phyloP scores from a whole-genome alignment of 2,888 invertebrate genomes.

The Cybosia mesomella region DNA sequence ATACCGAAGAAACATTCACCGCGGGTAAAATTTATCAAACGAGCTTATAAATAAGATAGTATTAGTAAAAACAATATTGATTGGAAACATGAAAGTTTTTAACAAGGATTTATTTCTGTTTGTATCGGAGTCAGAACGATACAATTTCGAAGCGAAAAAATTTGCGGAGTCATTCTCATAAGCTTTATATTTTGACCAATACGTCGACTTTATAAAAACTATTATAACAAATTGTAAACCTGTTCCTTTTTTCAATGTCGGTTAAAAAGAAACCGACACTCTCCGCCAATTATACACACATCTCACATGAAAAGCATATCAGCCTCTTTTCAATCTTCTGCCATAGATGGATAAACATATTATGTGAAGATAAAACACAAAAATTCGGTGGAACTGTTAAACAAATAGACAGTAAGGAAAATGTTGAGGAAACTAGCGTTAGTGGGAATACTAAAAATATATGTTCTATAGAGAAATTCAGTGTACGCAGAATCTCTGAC shows the following conservation, averaged over 20 bases:
- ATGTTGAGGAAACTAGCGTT: slow-evolving; percentile 34
- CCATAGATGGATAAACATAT: slow-evolving; percentile 13
- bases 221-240: too few species aligned
- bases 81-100: too few species aligned
- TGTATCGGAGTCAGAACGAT: too few species aligned
- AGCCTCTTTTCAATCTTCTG: slow-evolving; percentile 6
- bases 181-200: too few species aligned
- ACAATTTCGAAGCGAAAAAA: too few species aligned
- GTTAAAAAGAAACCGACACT: background rate
- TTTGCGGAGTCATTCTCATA: too few species aligned
- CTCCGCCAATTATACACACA: background rate
- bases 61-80: too few species aligned
- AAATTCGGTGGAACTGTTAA: slow-evolving; percentile 35
- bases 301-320: background rate
- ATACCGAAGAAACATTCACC: background rate
- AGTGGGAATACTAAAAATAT: slow-evolving; percentile 51
- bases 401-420: slow-evolving; percentile 37
- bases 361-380: slow-evolving; percentile 17
- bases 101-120: too few species aligned
- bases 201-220: too few species aligned
- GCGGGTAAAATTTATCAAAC: background rate
- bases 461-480: slow-evolving; percentile 33
- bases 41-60: too few species aligned
- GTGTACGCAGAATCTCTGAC: slow-evolving; percentile 39
- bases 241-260: background rate